These are phyloP conservation scores for Blastobasis lacticolella DNA, from an alignment of 2,888 invertebrate genomes.

Conservation along the genomic window DNA sequence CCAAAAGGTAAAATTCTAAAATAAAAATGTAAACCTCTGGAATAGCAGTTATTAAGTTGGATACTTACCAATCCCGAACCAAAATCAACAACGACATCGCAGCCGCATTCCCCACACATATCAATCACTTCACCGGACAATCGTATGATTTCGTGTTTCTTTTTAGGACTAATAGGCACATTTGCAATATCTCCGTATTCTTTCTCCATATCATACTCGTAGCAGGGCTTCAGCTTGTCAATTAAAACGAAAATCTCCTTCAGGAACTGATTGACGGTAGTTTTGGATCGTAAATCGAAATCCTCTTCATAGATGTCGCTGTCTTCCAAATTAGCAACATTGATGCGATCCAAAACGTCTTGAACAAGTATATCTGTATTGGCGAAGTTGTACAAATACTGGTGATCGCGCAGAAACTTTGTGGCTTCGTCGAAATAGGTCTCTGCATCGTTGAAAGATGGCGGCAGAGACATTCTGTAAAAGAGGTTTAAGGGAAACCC, in stretches of 20 bases:
- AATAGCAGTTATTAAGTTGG: too few species aligned
- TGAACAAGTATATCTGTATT: constrained; percentile 78
- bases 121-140: constrained; percentile 72
- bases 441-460: constrained; percentile 25
- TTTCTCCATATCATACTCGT: constrained; percentile 21
- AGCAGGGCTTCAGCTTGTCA: constrained; percentile 25
- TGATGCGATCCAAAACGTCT: constrained; percentile 69
- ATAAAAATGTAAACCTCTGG: too few species aligned
- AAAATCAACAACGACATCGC: constrained; percentile 78
- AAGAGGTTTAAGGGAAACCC: too few species aligned
- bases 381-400: constrained; percentile 77
- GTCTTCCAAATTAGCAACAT: constrained; percentile 37
- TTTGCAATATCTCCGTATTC: constrained; percentile 26
- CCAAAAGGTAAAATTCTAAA: too few species aligned
- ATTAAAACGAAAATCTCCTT: constrained; percentile 30
- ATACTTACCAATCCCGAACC: constrained; percentile 81
- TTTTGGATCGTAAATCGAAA: constrained; percentile 20
- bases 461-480: constrained; percentile 43
- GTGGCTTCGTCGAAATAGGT: constrained; percentile 74
- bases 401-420: constrained; percentile 71
- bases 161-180: constrained; percentile 73
- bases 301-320: constrained; percentile 25
- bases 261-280: constrained; percentile 26
- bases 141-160: constrained; percentile 80
- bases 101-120: constrained; percentile 55